Evolutionary conservation across 2,888 invertebrate species (phyloP).

Genomic region (Polietes domitor): DNA sequence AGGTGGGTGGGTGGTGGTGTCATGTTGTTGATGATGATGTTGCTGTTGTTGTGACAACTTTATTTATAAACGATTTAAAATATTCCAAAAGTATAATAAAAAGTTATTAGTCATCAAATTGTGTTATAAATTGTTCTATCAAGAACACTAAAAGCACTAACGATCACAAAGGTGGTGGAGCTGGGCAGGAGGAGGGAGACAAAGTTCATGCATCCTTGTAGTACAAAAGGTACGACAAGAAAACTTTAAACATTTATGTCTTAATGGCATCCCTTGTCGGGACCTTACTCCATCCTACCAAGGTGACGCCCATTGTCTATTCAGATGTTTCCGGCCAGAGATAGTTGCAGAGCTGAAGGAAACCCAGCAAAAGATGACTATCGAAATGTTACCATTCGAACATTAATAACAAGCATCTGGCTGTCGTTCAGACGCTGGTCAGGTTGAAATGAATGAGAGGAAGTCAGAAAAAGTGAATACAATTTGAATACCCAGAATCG

Average conservation of each 20-base stretch:
- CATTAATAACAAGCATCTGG: constrained; percentile 30
- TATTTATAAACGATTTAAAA: constrained; percentile 6
- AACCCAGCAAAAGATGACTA: constrained; percentile 25
- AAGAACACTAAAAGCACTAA: not conserved
- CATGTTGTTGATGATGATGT: too few relatives aligned
- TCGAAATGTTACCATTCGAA: constrained; percentile 4
- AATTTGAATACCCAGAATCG: not conserved
- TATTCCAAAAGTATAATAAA: constrained; percentile 3
- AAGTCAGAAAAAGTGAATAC: not conserved
- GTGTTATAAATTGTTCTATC: not conserved
- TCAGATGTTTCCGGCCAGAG: not conserved
- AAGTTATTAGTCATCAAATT: constrained; percentile 7
- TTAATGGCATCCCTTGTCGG: not conserved
- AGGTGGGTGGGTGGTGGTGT: too few relatives aligned
- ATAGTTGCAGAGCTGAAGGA: not conserved
- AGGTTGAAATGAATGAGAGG: not conserved
- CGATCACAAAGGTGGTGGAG: not conserved
- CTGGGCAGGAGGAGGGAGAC: too few relatives aligned
- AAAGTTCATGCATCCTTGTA: not conserved
- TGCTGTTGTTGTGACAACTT: constrained; percentile 1
- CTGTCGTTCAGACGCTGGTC: not conserved
- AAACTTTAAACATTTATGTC: not conserved
- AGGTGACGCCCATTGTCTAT: not conserved
- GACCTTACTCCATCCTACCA: not conserved
- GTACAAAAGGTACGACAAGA: not conserved